A percentile compares a stretch with the other conserved stretches of the same genome.
Evolutionary conservation across 2,888 invertebrate genomes (phyloP).

Genomic region (Byasa hedistus): DNA sequence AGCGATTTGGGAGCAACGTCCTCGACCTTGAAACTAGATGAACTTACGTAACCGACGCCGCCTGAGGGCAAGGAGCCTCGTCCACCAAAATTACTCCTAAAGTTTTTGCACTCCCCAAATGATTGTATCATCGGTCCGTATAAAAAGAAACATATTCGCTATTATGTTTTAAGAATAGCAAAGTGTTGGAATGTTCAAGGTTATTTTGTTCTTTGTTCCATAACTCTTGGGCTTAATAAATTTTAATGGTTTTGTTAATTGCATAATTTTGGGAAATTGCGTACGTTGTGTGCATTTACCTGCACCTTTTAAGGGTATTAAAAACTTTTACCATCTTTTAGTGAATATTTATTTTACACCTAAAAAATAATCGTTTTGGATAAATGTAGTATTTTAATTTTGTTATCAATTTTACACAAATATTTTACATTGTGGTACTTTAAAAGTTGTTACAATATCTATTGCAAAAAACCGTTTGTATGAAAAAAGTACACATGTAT

Average conservation of each 20-base stretch:
- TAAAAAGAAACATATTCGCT: constrained; percentile 26
- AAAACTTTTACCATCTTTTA: background rate
- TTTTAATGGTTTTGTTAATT: background rate
- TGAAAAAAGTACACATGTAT: background rate
- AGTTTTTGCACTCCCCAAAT: constrained; percentile 70
- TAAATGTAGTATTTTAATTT: background rate
- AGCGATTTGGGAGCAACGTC: constrained; percentile 78
- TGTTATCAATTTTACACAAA: background rate
- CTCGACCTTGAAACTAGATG: constrained; percentile 79
- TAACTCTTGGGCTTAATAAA: background rate
- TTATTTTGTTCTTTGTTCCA: constrained; percentile 3
- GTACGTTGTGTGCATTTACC: background rate
- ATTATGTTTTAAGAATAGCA: constrained; percentile 22
- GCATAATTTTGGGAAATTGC: background rate
- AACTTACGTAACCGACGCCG: constrained; percentile 74
- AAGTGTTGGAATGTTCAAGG: constrained; percentile 25
- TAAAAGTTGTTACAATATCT: background rate
- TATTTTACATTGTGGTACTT: background rate
- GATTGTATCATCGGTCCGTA: constrained; percentile 46
- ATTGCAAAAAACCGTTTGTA: background rate
- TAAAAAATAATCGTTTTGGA: background rate
- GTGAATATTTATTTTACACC: background rate
- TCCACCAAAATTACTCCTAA: constrained; percentile 64
- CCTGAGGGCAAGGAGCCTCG: constrained; percentile 66
- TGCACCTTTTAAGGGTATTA: background rate